Evolutionary conservation across 2,113 vertebrate species (phyloP), one percentile per base, ranked within the genome.

Genomic region (Colistium nudipinnis): DNA sequence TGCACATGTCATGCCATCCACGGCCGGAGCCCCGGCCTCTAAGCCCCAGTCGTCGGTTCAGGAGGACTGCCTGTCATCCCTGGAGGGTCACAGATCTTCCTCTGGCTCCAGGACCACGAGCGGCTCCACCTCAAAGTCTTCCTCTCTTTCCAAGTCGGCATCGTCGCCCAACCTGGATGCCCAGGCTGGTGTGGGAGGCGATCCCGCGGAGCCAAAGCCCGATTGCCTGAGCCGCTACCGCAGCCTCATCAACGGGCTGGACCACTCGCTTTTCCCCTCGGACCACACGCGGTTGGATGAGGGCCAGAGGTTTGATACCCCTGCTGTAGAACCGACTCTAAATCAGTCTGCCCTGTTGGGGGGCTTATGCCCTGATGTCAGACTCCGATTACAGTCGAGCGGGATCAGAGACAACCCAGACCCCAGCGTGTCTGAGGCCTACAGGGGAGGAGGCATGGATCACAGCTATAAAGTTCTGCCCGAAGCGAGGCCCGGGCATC

Each of bases 1-100:
- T 70, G 97, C 97, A 83, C 98, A 97, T 93, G 96, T 99, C 89
- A 97, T 98, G 94, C 98, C 98, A 89, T 98, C 97, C 83, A 98
- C 96, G 1, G 84, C 95, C 85, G 94, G 93, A 48, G 72, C 92
- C 56, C 92, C 92, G 5, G 93, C 94, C 87, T 92, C 93, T 70
- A 95, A 94, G 82, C 87, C 88, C 75, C 89, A 91, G 81, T 85
- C 82, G 11, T 87, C 82, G 59, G 55, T 89, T 70, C 85, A 74
- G 33, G 88, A 91, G 64, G 91, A 93, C 27, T 65, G 89, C 51
- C 60, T 82, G 56, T 68, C 70, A 28, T 84, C 74, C 11, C 38
- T 64, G 9, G 86, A 82, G 28, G 80, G 70, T 19, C 81, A 82
- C 56, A 70, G 85, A 55, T 86, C 80, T 35, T 83, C 86, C 13